Evolutionary conservation across 2,797 vertebrate genomes (phyloP), one percentile per base, ranked within the genome.

Genomic region (Melanotaenia trifasciata): DNA sequence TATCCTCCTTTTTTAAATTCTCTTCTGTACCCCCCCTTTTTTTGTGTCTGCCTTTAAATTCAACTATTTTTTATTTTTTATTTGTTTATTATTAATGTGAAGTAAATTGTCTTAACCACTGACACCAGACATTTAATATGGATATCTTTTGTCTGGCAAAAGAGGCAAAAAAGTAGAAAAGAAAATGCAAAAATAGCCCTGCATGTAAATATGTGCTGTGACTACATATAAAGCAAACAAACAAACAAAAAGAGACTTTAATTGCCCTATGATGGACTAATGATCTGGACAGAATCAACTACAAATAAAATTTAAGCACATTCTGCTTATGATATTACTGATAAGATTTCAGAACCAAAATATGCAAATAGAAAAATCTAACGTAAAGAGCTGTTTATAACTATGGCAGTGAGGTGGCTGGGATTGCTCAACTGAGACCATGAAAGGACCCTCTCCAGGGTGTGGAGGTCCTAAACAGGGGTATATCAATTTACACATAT

Each of bases 401-500:
- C 10, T 70, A 51, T 69, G 9, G 35, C 24, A 24, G 53, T 71
- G 63, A 67, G 59, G 38, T 53, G 64, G 43, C 69, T 73, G 76
- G 50, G 18, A 54, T 5, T 35, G 81, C 75, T 90, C 86, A 90
- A 78, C 56, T 22, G 81, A 83, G 85, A 87, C 81, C 71, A 36
- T 6, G 22, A 60, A 12, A 61, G 58, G 64, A 67, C 69, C 76
- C 71, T 73, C 83, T 81, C 32, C 53, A 77, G 83, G 79, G 84
- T 83, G 84, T 64, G 54, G 74, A 74, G 72, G 80, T 84, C 75
- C 58, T 89, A 70, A 84, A 82, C 86, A 67, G 32, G 43, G 79
- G 75, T 71, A 79, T 91, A 90, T 93, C 81, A 14, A 5, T 87
- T 84, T 87, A 90, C 83, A 87, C 79, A 88, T 83, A 80, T 78